A percentile compares a stretch with the other conserved stretches of the same genome.
phyloP scores from a whole-genome alignment of 2,797 vertebrate genomes.

The Coracias cyanogaster region DNA sequence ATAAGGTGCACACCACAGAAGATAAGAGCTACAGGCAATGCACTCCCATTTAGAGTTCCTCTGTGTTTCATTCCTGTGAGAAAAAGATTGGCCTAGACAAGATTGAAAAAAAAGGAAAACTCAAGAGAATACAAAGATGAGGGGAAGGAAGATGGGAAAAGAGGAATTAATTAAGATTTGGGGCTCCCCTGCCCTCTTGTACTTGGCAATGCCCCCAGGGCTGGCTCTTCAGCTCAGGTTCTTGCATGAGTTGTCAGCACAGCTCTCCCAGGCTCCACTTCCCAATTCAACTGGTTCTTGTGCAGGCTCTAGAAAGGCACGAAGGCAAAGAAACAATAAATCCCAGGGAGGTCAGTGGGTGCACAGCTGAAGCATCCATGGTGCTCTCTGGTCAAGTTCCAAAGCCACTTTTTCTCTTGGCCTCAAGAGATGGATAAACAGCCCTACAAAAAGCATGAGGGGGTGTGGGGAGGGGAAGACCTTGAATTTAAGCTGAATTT shows the following conservation, averaged over 20 bases:
- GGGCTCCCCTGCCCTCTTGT: not conserved
- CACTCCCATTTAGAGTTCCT: not conserved
- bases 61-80: not conserved
- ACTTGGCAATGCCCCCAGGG: not conserved
- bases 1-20: not conserved
- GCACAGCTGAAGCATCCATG: not conserved
- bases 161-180: not conserved
- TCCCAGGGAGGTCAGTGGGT: conserved; percentile 24
- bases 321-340: conserved; percentile 51
- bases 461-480: conserved; percentile 25
- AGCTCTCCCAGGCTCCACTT: not conserved
- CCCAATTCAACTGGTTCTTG: not conserved
- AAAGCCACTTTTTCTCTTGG: not conserved
- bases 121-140: not conserved
- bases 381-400: conserved; percentile 39
- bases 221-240: not conserved
- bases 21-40: not conserved
- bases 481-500: conserved; percentile 32
- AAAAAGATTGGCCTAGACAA: not conserved
- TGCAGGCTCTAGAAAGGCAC: conserved; percentile 5
- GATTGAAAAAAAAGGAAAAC: not conserved
- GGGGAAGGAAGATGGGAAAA: not conserved
- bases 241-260: not conserved
- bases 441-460: conserved; percentile 50
- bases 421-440: conserved; percentile 29